These are phyloP conservation scores for Anolis apletophallus DNA, from an alignment of 2,797 vertebrate genomes.

Conservation along the genomic window DNA sequence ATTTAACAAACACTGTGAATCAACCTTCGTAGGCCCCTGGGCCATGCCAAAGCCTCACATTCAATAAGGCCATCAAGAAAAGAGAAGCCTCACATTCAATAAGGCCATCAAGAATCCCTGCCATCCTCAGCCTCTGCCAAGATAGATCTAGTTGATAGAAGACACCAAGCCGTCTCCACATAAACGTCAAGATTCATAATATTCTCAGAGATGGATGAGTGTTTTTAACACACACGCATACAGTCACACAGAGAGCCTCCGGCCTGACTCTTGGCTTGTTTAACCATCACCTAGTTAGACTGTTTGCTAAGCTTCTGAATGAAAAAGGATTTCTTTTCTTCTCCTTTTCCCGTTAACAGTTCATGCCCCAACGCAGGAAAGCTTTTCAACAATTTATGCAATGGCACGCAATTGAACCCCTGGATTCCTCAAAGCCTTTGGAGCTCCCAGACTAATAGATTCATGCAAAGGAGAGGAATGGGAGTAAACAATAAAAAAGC, in stretches of 20 bases:
- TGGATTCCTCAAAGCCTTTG: not conserved
- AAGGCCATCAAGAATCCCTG: constrained; percentile 66
- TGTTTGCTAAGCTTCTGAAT: constrained; percentile 52
- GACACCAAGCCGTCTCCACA: constrained; percentile 66
- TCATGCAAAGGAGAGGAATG: too few species aligned
- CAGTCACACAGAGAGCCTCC: constrained; percentile 39
- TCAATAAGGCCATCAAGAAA: too few species aligned
- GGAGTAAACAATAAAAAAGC: too few species aligned
- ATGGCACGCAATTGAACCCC: not conserved
- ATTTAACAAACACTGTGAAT: constrained; percentile 19
- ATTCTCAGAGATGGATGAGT: constrained; percentile 57
- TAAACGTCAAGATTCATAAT: constrained; percentile 74
- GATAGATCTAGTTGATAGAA: constrained; percentile 72
- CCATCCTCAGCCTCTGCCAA: constrained; percentile 61
- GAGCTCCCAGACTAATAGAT: not conserved
- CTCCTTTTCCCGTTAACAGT: not conserved
- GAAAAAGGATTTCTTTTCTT: constrained; percentile 40
- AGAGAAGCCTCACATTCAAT: constrained; percentile 66
- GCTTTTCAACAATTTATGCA: not conserved
- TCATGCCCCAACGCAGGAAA: not conserved
- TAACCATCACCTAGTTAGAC: constrained; percentile 42
- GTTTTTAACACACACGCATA: not conserved
- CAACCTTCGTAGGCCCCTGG: constrained; percentile 31
- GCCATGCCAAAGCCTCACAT: constrained; percentile 48
- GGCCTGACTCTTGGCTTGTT: constrained; percentile 24